phyloP scores from a whole-genome alignment of 2,888 invertebrate species.

The Spilarctia lutea region DNA sequence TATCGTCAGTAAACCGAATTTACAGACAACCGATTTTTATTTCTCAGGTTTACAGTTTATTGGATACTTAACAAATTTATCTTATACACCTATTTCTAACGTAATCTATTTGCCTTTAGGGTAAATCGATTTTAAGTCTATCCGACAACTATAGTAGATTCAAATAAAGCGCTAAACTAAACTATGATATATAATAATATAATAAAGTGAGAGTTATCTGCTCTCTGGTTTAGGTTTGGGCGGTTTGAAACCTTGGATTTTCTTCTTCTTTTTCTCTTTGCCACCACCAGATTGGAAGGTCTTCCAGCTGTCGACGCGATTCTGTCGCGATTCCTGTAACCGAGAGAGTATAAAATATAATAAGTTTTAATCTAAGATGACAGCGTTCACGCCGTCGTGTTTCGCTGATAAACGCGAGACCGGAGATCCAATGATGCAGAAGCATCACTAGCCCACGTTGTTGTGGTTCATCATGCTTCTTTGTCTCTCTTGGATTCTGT shows the following conservation, averaged over 20 bases:
- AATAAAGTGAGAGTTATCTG: constrained; percentile 87
- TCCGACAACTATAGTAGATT: constrained; percentile 50
- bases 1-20: too few relatives aligned
- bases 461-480: too few relatives aligned
- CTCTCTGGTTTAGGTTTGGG: constrained; percentile 98
- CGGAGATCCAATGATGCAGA: too few relatives aligned
- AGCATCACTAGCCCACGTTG: too few relatives aligned
- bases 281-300: constrained; percentile 92
- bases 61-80: neutral
- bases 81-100: neutral
- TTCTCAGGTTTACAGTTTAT: constrained; percentile 5
- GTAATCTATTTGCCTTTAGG: constrained; percentile 14
- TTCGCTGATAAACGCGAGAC: too few relatives aligned
- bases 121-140: constrained; percentile 26
- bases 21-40: too few relatives aligned
- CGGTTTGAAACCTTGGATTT: constrained; percentile 94
- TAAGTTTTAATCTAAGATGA: neutral
- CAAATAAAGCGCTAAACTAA: constrained; percentile 56
- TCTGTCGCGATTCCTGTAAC: constrained; percentile 94
- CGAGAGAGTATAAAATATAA: neutral
- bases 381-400: too few relatives aligned
- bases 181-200: constrained; percentile 41
- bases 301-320: constrained; percentile 97
- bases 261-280: constrained; percentile 91
- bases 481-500: too few relatives aligned